These are phyloP conservation scores for Muntiacus reevesi DNA, from an alignment of 2,113 vertebrate genomes.

Conservation along the genomic window DNA sequence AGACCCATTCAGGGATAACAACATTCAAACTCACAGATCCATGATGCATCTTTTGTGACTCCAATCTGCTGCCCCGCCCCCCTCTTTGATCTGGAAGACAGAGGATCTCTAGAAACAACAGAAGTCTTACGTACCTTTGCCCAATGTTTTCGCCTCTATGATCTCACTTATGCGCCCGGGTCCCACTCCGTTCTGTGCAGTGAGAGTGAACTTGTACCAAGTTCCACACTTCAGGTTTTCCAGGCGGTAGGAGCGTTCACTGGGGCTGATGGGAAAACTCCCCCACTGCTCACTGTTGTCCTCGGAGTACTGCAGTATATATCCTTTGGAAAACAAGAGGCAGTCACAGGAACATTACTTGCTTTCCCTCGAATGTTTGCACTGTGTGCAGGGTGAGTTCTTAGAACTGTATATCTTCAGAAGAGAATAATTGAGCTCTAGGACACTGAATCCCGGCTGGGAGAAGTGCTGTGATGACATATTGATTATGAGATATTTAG, in stretches of 20 bases:
- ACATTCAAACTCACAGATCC: not conserved
- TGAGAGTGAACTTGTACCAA: slow-evolving; percentile 99
- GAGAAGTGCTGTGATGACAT: accelerated
- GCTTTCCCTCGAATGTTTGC: not conserved
- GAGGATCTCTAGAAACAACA: not conserved
- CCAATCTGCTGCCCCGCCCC: not conserved
- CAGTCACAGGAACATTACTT: accelerated
- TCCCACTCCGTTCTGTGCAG: slow-evolving; percentile 98
- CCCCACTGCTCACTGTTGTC: slow-evolving; percentile 99
- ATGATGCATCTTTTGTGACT: not conserved
- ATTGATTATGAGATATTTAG: accelerated
- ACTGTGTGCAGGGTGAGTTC: not conserved
- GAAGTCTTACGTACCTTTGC: slow-evolving; percentile 86
- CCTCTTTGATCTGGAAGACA: accelerated
- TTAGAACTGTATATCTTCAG: not conserved
- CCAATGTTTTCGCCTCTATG: slow-evolving; percentile 97
- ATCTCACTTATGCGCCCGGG: slow-evolving; percentile 99
- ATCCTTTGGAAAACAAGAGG: slow-evolving; percentile 81
- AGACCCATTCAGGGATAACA: not conserved
- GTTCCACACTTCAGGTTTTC: slow-evolving; percentile 97
- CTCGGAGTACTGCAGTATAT: slow-evolving; percentile 97
- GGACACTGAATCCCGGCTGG: not conserved
- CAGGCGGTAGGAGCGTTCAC: slow-evolving; percentile 94
- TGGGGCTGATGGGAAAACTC: slow-evolving; percentile 97
- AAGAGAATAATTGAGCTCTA: accelerated